Base-by-base conservation (phyloP, 1,140 invertebrate genomes). In the honey bee (Apis mellifera) region DNA sequence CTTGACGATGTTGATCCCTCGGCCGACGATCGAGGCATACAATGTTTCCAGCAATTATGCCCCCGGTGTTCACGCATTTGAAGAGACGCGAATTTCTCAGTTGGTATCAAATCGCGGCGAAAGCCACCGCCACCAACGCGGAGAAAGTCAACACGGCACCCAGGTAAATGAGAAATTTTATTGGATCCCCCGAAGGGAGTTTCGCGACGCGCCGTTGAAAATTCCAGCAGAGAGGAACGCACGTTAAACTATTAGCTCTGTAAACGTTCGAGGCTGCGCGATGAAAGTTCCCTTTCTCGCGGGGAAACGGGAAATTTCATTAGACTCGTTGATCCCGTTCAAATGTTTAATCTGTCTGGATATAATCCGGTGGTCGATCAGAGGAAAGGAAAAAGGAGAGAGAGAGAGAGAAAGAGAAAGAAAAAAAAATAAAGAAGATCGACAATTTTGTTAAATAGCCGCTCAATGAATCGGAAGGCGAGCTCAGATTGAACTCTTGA, bases 241-340 rank as follows among this genome's bases (percentile, higher is more conserved):
- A 74, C 74, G 79, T 82, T 82, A 82, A 82, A 82, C 79, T 82
- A 82, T 82, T 82, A 82, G 73, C 65, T 82, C 64, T 82, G 79
- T 76, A 82, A 82, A 82, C 79, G 42, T 76, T 82, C 65, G 57
- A 69, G 48, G 79, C 72, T 60, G 48, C 64, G 79, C 64, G 79
- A 68, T 59, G 72, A 52, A 81, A 75, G 54, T 74, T 75, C 78
- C 23, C 55, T 50, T 42, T 4, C 21, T 57, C 62, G 32, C 11
- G 69, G 9, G 23, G 32, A 5, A 17, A 12, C 23, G 64, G 52
- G 54, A 75, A 75, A 82, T 76, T 82, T 82, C 79, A 82, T 82
- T 82, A 82, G 64, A 82, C 42, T 42, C 71, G 64, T n/a, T 54
- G 64, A 75, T 68, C 73, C 48, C 79, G 79, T 82, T 82, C 79